Percentiles rank a stretch among this genome's conserved stretches.
These are phyloP conservation scores for Erebia ligea DNA, from an alignment of 2,888 invertebrate genomes.

Conservation along the genomic window DNA sequence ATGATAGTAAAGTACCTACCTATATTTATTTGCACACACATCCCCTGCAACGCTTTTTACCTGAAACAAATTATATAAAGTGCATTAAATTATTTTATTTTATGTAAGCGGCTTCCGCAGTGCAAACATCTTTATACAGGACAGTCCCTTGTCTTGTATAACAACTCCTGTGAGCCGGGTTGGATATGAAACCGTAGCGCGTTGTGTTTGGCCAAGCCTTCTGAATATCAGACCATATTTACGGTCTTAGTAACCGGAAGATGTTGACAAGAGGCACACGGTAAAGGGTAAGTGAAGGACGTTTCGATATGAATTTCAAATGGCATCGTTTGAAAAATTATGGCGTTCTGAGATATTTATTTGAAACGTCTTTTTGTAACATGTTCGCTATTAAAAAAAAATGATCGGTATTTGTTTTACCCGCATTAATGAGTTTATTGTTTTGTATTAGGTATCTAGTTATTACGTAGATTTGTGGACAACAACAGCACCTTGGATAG, in stretches of 20 bases:
- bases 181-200: background rate
- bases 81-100: background rate
- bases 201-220: background rate
- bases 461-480: background rate
- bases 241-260: constrained; percentile 60
- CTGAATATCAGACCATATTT: constrained; percentile 29
- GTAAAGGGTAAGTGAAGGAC: constrained; percentile 73
- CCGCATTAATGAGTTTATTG: constrained; percentile 4
- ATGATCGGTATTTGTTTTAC: constrained; percentile 12
- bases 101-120: background rate
- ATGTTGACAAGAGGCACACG: constrained; percentile 53
- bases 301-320: constrained; percentile 63
- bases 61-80: no score
- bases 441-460: background rate
- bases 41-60: no score
- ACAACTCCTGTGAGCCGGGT: background rate
- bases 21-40: no score
- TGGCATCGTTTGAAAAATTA: constrained; percentile 47
- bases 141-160: background rate
- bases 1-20: no score
- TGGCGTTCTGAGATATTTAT: constrained; percentile 32
- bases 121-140: background rate
- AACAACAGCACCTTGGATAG: no score
- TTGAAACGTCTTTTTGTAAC: constrained; percentile 11
- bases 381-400: constrained; percentile 27